Conservation (phyloP, 2,888 invertebrate species). For the Plutella xylostella region DNA sequence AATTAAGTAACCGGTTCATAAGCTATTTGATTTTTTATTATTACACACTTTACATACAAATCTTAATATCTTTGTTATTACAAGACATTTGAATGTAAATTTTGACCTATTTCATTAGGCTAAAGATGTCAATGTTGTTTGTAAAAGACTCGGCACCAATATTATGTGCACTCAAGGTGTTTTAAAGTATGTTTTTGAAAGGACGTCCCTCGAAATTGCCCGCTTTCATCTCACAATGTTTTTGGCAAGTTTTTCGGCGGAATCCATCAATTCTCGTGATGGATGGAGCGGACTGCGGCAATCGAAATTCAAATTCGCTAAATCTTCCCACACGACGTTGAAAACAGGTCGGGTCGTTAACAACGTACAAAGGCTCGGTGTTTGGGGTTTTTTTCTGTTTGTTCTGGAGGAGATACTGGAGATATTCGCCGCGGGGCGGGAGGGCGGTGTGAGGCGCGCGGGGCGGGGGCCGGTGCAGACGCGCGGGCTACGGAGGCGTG, state of each 20-base stretch:
- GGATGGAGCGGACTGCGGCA: slow-evolving; percentile 55
- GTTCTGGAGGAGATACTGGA: slow-evolving; percentile 53
- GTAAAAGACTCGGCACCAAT: background rate
- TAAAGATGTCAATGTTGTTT: background rate
- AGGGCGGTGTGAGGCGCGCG: slow-evolving; percentile 19
- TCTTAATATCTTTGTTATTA: background rate
- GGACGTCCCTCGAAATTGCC: slow-evolving; percentile 48
- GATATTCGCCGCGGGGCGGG: slow-evolving; percentile 46
- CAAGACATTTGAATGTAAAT: background rate
- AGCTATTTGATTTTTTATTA: background rate
- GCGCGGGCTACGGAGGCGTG: slow-evolving; percentile 36
- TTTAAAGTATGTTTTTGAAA: too few relatives aligned
- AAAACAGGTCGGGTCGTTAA: slow-evolving; percentile 65
- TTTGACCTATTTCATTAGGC: background rate
- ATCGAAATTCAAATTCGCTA: slow-evolving; percentile 70
- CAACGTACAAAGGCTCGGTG: slow-evolving; percentile 41
- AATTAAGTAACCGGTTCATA: too few relatives aligned
- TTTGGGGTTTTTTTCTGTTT: slow-evolving; percentile 48
- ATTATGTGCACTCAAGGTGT: too few relatives aligned
- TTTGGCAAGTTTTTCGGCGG: slow-evolving; percentile 56
- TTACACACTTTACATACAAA: background rate
- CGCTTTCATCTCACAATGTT: slow-evolving; percentile 55
- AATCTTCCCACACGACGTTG: slow-evolving; percentile 65
- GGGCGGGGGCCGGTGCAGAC: slow-evolving; percentile 27
- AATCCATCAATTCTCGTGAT: slow-evolving; percentile 68